Base-by-base conservation (phyloP, 2,888 invertebrate genomes). In the Embidobia sp. region DNA sequence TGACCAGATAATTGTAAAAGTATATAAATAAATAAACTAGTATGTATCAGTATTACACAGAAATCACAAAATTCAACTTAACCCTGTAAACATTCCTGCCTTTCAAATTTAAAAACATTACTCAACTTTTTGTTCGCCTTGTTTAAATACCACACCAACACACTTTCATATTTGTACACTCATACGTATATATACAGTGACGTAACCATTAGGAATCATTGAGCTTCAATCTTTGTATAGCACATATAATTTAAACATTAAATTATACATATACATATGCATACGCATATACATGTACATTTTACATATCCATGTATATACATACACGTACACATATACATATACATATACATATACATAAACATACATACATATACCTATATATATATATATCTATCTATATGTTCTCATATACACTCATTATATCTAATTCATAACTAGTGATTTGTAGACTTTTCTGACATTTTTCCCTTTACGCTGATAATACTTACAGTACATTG, bases 221-320 rank as follows among this genome's bases (percentile, higher is more conserved):
- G 70, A 78, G 78, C 78, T 74, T 73, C 61, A 49, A 74, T 78
- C 66, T 69, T 61, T 76, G 67, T 73, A 66, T 77, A 77, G 70
- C 70, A 73, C 61, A 59, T 67, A 42, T 64, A 63, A 57, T 64
- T 77, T 15, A 77, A 73, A 77, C 67, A 66, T 67, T 57, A 77
- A 66, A 55, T 55, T 73, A 55, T 8, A 51, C 57, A 57, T 57
- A 29, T 48, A 55, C 46, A 48, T 15, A 29, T 59, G 59, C 61
- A 44, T 67, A 61, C 53, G 46, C 66, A 74, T 75, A 67, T 67
- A 67, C 64, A 74, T n/a, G n/a, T n/a, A n/a, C n/a, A n/a, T n/a
- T n/a, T n/a, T n/a, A n/a, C n/a, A n/a, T n/a, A n/a, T n/a, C n/a
- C n/a, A n/a, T n/a, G n/a, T n/a, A n/a, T n/a, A n/a, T n/a, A n/a